Conservation (phyloP, 1,140 invertebrate species). For the Leptinotarsa undecemlineata region DNA sequence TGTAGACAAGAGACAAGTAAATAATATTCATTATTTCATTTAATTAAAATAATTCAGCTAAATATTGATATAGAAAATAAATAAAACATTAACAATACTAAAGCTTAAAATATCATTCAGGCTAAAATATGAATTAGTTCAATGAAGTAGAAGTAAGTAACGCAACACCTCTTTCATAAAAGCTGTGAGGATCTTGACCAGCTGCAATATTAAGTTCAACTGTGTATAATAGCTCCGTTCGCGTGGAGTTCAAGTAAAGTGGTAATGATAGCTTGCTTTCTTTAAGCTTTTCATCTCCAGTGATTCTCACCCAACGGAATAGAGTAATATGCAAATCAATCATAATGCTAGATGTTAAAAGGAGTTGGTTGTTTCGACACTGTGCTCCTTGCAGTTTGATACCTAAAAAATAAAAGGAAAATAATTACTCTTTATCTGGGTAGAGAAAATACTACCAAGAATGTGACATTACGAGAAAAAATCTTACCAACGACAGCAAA, state of each 20-base stretch:
- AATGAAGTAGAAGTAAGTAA: slow-evolving; percentile 87
- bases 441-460: background rate
- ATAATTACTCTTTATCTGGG: background rate
- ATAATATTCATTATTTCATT: no score
- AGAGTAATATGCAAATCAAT: slow-evolving; percentile 88
- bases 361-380: slow-evolving; percentile 86
- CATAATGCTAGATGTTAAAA: slow-evolving; percentile 92
- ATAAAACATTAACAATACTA: slow-evolving; percentile 19
- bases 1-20: no score
- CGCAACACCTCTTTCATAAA: slow-evolving; percentile 97
- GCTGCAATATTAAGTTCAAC: slow-evolving; percentile 89
- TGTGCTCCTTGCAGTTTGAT: slow-evolving; percentile 94
- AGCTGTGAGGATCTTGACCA: slow-evolving; percentile 85
- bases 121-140: slow-evolving; percentile 64
- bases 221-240: slow-evolving; percentile 93
- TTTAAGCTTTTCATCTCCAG: slow-evolving; percentile 60
- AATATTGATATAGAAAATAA: background rate
- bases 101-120: slow-evolving; percentile 12
- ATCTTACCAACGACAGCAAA: slow-evolving; percentile 74
- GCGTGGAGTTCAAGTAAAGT: slow-evolving; percentile 95
- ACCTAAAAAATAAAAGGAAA: slow-evolving; percentile 58
- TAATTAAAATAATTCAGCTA: slow-evolving; percentile 10
- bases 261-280: slow-evolving; percentile 83
- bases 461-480: background rate
- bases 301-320: slow-evolving; percentile 76